Conservation (phyloP, 1,140 invertebrate species). For the Pseudoatta argentina region DNA sequence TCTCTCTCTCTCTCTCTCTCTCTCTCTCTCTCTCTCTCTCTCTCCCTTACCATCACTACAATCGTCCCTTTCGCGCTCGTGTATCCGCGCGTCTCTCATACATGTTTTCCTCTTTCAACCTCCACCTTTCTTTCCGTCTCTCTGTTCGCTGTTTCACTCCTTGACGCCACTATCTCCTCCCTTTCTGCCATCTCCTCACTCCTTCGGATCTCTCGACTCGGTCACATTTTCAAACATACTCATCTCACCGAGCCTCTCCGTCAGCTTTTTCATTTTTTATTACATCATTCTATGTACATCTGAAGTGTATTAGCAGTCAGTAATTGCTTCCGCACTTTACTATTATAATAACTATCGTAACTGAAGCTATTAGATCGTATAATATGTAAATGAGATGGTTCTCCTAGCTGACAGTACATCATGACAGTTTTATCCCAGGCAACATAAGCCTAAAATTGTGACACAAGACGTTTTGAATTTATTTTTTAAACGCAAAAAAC, state of each 20-base stretch:
- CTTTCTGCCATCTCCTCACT: conserved; percentile 62
- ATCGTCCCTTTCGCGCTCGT: conserved; percentile 49
- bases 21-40: conserved; percentile 32
- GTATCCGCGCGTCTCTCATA: neutral
- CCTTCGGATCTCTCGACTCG: conserved; percentile 67
- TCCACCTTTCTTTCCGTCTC: conserved; percentile 57
- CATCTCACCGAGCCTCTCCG: conserved; percentile 32
- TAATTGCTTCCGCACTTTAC: conserved; percentile 33
- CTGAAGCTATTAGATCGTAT: conserved; percentile 5
- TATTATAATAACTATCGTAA: conserved; percentile 17
- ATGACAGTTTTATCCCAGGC: neutral
- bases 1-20: conserved; percentile 17
- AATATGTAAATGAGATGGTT: neutral
- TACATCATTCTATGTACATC: neutral
- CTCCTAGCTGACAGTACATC: neutral
- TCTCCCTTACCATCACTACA: conserved; percentile 36
- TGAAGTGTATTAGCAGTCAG: conserved; percentile 25
- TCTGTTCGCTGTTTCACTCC: conserved; percentile 48
- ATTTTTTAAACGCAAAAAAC: too few relatives aligned
- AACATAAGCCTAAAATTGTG: too few relatives aligned
- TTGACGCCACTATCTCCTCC: conserved; percentile 39
- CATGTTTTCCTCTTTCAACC: conserved; percentile 57
- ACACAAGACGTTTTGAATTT: too few relatives aligned
- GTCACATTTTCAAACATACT: conserved; percentile 71
- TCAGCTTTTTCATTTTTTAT: conserved; percentile 5